Conservation (phyloP, 2,113 vertebrate species). For the Poecile atricapillus region DNA sequence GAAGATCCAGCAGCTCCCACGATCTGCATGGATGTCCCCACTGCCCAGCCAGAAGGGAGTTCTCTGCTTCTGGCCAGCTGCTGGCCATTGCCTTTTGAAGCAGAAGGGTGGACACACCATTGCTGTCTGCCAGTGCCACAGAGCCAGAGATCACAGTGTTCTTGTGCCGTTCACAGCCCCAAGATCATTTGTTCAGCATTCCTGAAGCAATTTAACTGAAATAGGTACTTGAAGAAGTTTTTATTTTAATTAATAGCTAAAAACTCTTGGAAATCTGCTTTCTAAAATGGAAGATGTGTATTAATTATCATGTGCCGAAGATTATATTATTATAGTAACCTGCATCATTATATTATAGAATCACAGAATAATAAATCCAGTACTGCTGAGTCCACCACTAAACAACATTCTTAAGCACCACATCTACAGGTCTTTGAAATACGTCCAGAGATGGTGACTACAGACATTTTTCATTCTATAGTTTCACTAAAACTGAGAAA, state of each 20-base stretch:
- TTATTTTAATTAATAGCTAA: not conserved
- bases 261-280: not conserved
- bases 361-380: not conserved
- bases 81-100: not conserved
- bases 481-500: not conserved
- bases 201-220: not conserved
- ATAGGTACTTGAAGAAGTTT: not conserved
- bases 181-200: not conserved
- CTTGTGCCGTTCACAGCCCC: accelerated
- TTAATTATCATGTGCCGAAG: not conserved
- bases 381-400: not conserved
- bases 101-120: not conserved
- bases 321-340: not conserved
- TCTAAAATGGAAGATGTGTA: not conserved
- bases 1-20: not conserved
- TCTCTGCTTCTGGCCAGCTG: not conserved
- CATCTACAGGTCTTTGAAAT: not conserved
- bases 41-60: not conserved
- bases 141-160: not conserved
- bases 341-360: not conserved
- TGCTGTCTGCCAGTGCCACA: not conserved
- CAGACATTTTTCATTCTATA: not conserved
- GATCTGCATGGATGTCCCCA: accelerated
- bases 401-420: not conserved
- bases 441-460: too few relatives aligned